phyloP scores from a whole-genome alignment of 2,888 invertebrate genomes.

The Nomada ruficornis region DNA sequence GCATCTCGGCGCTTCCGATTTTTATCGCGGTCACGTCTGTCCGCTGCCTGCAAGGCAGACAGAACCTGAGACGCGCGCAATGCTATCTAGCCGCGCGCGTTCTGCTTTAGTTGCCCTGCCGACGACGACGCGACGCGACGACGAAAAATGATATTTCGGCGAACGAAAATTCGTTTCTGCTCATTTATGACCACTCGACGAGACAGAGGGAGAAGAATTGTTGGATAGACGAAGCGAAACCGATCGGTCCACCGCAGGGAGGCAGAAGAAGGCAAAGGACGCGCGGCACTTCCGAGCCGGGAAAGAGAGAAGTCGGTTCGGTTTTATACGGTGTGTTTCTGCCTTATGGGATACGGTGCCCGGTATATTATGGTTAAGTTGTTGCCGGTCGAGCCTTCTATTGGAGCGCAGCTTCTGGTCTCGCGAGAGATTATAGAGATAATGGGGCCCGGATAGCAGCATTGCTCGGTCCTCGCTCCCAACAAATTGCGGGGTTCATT shows the following conservation, averaged over 20 bases:
- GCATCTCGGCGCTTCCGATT: background rate
- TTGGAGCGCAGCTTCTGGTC: slow-evolving; percentile 73
- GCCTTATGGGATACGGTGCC: slow-evolving; percentile 70
- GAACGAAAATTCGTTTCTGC: too few relatives aligned
- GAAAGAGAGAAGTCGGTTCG: slow-evolving; percentile 14
- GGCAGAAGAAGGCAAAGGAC: slow-evolving; percentile 4
- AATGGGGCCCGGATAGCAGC: slow-evolving; percentile 71
- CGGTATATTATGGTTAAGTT: slow-evolving; percentile 76
- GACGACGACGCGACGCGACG: background rate
- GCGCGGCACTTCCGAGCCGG: slow-evolving; percentile 33
- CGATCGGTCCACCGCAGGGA: background rate
- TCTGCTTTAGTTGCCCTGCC: background rate
- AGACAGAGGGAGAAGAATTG: background rate
- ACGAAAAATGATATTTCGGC: too few relatives aligned
- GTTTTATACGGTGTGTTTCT: slow-evolving; percentile 67
- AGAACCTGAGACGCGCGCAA: background rate
- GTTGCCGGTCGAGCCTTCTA: slow-evolving; percentile 72
- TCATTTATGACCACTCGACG: too few relatives aligned
- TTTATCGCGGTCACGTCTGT: background rate
- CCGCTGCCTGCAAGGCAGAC: background rate
- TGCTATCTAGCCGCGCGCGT: background rate
- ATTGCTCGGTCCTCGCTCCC: slow-evolving; percentile 79
- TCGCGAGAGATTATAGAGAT: slow-evolving; percentile 74
- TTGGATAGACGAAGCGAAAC: background rate
- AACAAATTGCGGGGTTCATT: slow-evolving; percentile 84